Conservation (phyloP, 2,888 invertebrate genomes). For the Cryptocephalus primarius region DNA sequence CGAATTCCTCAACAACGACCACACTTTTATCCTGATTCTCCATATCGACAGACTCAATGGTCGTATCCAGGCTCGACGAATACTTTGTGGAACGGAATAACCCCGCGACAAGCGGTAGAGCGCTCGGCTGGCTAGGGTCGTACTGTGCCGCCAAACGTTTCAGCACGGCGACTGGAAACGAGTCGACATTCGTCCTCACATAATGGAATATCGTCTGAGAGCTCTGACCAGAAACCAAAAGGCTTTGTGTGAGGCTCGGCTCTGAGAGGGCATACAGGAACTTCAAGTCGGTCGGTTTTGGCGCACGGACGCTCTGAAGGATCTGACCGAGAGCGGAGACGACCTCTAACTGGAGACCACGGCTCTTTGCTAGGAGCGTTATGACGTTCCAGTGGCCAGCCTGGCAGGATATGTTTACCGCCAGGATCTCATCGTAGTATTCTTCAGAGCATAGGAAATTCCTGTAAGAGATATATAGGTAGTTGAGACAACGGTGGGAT, state of each 20-base stretch:
- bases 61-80: slow-evolving; percentile 40
- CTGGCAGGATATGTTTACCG: slow-evolving; percentile 51
- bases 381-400: slow-evolving; percentile 51
- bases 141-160: slow-evolving; percentile 44
- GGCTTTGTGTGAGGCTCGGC: slow-evolving; percentile 31
- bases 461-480: slow-evolving; percentile 37
- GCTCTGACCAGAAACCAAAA: slow-evolving; percentile 23
- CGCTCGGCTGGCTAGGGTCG: slow-evolving; percentile 49
- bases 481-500: too few species aligned
- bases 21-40: slow-evolving; percentile 26
- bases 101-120: slow-evolving; percentile 36
- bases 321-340: slow-evolving; percentile 45
- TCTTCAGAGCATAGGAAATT: slow-evolving; percentile 49
- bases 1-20: slow-evolving; percentile 35
- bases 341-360: slow-evolving; percentile 47
- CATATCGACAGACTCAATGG: slow-evolving; percentile 39
- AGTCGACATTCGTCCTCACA: slow-evolving; percentile 25
- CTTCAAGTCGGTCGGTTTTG: slow-evolving; percentile 25
- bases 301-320: slow-evolving; percentile 28
- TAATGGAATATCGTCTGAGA: slow-evolving; percentile 30
- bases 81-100: slow-evolving; percentile 28
- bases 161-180: slow-evolving; percentile 27
- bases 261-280: slow-evolving; percentile 33
- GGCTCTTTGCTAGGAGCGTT: slow-evolving; percentile 35
- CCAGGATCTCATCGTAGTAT: slow-evolving; percentile 52